Base-by-base conservation (phyloP, 2,888 invertebrate genomes). In the Drosophila neonasuta region DNA sequence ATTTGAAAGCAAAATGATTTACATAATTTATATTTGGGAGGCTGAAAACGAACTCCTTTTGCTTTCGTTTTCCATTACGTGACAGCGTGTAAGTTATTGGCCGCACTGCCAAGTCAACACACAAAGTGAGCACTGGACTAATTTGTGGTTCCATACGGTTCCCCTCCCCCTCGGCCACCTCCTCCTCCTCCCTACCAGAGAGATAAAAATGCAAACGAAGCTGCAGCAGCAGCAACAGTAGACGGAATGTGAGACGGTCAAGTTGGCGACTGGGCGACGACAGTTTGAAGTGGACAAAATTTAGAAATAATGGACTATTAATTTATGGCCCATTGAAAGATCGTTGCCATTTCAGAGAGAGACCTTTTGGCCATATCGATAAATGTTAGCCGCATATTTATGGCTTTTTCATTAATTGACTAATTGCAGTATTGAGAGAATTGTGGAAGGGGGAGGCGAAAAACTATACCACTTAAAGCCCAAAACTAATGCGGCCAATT, bases 131-230 rank as follows among this genome's bases (percentile, higher is more conserved):
- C 69, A 55, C 46, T 62, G 80, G 62, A 77, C 83, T 80, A 82
- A 82, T 82, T 85, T 86, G 86, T 84, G 74, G 79, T 70, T 59
- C 58, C 61, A 55, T 72, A 64, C 30, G 20, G n/a, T 45, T 24
- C 30, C 45, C 60, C 45, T 44, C 8, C 51, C 57, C 13, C 30
- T 52, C 15, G 3, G 2, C n/a, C n/a, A n/a, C 32, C 34, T 7
- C 36, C 32, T 9, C 17, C 17, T 20, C 20, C 20, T 20, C 32
- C n/a, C n/a, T n/a, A 11, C 36, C 36, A 36, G 11, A 71, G 64
- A 77, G 88, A 88, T 88, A 81, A 84, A 88, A 86, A 86, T 88
- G 80, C 78, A 86, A 88, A 85, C 88, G 77, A 82, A 81, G 75
- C 76, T 60, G 20, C 20, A 20, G 20, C 20, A 20, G 20, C 20